Base-by-base conservation (phyloP, 2,888 invertebrate species). In the Azorinus chamasolen region DNA sequence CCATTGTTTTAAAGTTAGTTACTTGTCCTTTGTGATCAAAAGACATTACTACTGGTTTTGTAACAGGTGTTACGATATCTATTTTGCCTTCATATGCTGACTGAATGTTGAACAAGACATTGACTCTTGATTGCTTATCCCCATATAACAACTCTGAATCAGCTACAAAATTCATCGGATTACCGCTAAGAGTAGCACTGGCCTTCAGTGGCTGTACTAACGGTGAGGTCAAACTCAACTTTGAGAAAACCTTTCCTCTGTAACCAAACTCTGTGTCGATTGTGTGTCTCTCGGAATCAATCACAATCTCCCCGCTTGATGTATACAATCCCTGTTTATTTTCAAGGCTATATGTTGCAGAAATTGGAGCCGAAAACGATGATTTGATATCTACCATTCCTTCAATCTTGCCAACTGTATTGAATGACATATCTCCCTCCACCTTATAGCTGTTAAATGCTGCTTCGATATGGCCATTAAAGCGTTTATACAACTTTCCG, bases 1-100 rank as follows among this genome's bases (percentile, higher is more conserved):
- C 20, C 6, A 32, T 14, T 20, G 37, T 50, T 32, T 62, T 68
- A 18, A 76, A 81, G 50, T 75, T 68, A 18, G 50, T 25, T 4
- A 78, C 10, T 8, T 59, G 20, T 27, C 81, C 81, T 45, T 66
- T 55, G 20, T 83, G 77, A 41, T 70, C 68, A 32, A 83, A 24
- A 32, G 54, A 45, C 41, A 32, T 32, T 10, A 32, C 32, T 10
- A 32, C 32, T 32, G 32, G 32, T 10, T 32, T 4, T 32, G 32
- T 32, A 6, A 32, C 32, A 6, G 24, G 37, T 6, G 57, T 41
- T 3, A 8, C 37, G 0, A 57, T 14, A 16, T 16, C 14, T 12
- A 57, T 24, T 20, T 41, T 25, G 6, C 57, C 57, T 43, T 65
- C 50, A 24, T 59, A 10, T 10, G 57, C 25, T 16, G 10, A 37